phyloP scores from a whole-genome alignment of 2,888 invertebrate species.

The Microplitis manilae region DNA sequence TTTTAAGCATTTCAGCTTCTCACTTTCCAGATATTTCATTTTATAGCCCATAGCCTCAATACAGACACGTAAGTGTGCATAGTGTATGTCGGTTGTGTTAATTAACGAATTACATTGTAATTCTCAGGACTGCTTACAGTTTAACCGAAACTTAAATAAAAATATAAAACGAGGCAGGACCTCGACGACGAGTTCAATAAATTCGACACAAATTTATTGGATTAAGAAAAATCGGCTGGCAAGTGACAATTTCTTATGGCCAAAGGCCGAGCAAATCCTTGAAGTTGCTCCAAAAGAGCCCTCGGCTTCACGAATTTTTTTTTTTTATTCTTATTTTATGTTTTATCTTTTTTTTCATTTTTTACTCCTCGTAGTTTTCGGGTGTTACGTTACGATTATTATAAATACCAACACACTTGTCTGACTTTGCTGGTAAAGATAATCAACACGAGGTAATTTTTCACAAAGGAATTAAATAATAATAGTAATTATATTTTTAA shows the following conservation, averaged over 20 bases:
- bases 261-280: neutral
- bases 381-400: neutral
- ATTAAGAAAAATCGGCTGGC: neutral
- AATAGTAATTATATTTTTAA: too few relatives aligned
- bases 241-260: conserved; percentile 15
- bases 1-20: neutral
- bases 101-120: neutral
- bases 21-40: neutral
- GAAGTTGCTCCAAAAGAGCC: neutral
- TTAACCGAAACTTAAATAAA: neutral
- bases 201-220: neutral
- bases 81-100: neutral
- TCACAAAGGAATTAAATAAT: neutral
- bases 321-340: neutral
- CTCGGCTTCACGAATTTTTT: neutral
- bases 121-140: neutral
- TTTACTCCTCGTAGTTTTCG: neutral
- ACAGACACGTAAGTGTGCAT: neutral
- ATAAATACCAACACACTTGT: neutral
- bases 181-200: neutral
- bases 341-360: neutral
- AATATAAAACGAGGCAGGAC: neutral
- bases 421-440: neutral
- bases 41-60: neutral
- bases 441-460: neutral